Evolutionary conservation across 2,888 invertebrate species (phyloP), one percentile per base, ranked within the genome.

Genomic region (Pandemis corylana): DNA sequence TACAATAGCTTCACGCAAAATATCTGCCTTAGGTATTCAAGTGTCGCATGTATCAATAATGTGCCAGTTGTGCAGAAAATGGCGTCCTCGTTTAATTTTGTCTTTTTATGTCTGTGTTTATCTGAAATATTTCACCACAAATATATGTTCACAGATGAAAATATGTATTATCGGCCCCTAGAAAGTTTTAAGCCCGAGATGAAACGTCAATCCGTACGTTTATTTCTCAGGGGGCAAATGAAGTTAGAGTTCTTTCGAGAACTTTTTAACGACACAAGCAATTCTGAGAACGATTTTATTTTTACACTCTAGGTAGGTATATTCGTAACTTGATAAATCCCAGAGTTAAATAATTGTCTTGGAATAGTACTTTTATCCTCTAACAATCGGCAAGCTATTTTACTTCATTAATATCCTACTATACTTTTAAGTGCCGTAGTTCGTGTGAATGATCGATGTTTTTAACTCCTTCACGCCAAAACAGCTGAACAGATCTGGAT

Each of bases 181-280:
- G 56, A 72, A 72, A 72, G 67, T 72, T 68, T 63, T 44, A 63
- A 68, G 53, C 53, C 46, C 53, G 68, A 72, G 63, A 68, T 68
- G 72, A 63, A 68, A 68, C 72, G 68, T 72, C 72, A 68, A 72
- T 72, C 72, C 67, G 72, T 72, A 68, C 68, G 72, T 63, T 68
- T 68, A 72, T 72, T 72, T 72, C 72, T 72, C 72, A 46, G 12
- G 68, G 72, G 72, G 68, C 72, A 67, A 68, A 72, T 72, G 72
- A 68, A 72, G 72, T 72, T 72, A 68, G 42, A 72, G 28, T 72
- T 68, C 68, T 63, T 72, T 72, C 53, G n/a, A 63, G 42, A 72
- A 72, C 68, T 72, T 68, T 72, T 63, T 68, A 72, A 72, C 68
- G 62, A 72, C 68, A 68, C 42, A 56, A 72, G 62, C 53, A 68